Evolutionary conservation across 2,888 invertebrate species (phyloP).

Genomic region (Rhingia rostrata): DNA sequence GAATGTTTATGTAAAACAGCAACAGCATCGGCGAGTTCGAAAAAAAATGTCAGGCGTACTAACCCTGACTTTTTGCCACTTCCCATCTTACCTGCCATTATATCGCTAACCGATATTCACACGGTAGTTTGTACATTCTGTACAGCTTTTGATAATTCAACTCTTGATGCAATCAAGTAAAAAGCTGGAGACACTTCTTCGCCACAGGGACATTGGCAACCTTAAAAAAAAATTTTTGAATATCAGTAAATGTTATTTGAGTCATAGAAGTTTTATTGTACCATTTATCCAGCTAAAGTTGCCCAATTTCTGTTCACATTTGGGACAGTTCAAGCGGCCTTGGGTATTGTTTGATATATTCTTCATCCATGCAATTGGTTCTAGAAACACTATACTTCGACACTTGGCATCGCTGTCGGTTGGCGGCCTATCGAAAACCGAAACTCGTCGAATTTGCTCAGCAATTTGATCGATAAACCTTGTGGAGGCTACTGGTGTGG

Average conservation of each 20-base stretch:
- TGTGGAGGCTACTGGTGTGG: constrained; percentile 67
- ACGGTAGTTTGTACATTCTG: constrained; percentile 94
- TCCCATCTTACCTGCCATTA: background rate
- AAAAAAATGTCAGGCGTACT: background rate
- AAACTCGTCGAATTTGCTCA: constrained; percentile 78
- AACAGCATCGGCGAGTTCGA: background rate
- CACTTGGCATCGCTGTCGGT: constrained; percentile 84
- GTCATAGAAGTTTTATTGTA: constrained; percentile 79
- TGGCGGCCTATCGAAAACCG: constrained; percentile 73
- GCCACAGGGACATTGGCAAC: constrained; percentile 95
- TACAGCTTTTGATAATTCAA: constrained; percentile 94
- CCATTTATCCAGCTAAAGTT: constrained; percentile 96
- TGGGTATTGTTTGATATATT: constrained; percentile 87
- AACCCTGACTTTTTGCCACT: too few relatives aligned
- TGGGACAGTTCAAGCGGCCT: constrained; percentile 94
- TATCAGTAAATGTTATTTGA: background rate
- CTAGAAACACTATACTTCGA: constrained; percentile 91
- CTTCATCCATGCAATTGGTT: constrained; percentile 95
- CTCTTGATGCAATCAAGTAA: constrained; percentile 94
- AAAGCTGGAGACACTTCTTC: constrained; percentile 95
- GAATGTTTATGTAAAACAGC: too few relatives aligned
- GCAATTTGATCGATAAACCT: constrained; percentile 80
- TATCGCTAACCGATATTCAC: constrained; percentile 80
- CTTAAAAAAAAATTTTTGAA: constrained; percentile 81
- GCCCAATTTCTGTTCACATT: constrained; percentile 92